Evolutionary conservation across 92 coral and sea anemone species (phyloP).

Genomic region (Heliopora coerulea): DNA sequence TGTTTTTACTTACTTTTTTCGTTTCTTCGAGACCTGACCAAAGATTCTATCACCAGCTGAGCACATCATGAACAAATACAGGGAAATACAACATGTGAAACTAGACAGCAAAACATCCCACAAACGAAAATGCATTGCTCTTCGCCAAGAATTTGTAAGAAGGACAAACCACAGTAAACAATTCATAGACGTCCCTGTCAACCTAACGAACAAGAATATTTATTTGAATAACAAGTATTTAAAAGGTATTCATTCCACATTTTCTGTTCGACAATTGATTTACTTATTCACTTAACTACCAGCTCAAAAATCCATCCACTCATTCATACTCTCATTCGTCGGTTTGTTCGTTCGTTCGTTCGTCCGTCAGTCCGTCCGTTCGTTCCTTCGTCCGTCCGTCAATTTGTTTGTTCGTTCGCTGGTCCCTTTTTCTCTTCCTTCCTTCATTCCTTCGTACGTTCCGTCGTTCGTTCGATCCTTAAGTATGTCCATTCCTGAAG

Average conservation of each 20-base stretch:
- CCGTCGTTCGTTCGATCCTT: background rate
- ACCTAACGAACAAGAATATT: background rate
- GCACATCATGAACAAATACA: background rate
- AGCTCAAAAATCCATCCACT: background rate
- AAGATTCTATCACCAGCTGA: constrained; percentile 3
- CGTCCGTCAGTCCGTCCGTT: background rate
- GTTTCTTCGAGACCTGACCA: constrained; percentile 8
- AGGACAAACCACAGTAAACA: constrained; percentile 5
- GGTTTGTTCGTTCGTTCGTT: background rate
- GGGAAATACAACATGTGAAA: background rate
- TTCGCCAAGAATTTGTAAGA: background rate
- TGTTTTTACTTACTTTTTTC: constrained; percentile 7
- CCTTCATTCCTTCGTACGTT: too few species aligned
- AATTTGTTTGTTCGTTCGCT: too few species aligned
- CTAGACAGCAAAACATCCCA: constrained; percentile 1
- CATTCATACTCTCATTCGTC: background rate
- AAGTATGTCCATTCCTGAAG: background rate
- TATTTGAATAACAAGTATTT: too few species aligned
- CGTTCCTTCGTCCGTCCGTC: background rate
- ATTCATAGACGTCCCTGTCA: background rate
- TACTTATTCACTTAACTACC: too few species aligned
- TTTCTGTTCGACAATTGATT: too few species aligned
- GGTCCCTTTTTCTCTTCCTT: too few species aligned
- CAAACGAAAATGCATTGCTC: background rate
- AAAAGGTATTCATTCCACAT: too few species aligned